Conservation (phyloP, 35 echinoderm and acorn worm species). For the Stichopus chloronotus region DNA sequence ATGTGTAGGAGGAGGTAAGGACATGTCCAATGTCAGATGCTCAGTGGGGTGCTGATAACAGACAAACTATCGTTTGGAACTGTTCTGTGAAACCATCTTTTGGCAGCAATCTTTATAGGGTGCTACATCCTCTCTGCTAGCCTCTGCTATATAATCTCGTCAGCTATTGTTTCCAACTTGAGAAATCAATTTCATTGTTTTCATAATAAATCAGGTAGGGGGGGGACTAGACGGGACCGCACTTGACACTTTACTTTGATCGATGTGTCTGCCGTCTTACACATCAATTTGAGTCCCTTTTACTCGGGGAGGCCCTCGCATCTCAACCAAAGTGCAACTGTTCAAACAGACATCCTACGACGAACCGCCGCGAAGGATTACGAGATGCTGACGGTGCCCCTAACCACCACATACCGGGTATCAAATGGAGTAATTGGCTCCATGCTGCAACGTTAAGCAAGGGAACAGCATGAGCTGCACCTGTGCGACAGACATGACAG, state of each 20-base stretch:
- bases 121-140: background rate
- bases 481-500: conserved; percentile 30
- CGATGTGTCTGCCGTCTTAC: background rate
- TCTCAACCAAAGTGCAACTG: conserved; percentile 52
- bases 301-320: conserved; percentile 35
- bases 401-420: conserved; percentile 1
- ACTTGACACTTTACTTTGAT: background rate
- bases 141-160: background rate
- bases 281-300: background rate
- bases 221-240: background rate
- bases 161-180: conserved; percentile 2
- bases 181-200: conserved; percentile 28
- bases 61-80: background rate
- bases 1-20: background rate
- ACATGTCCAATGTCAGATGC: background rate
- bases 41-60: background rate
- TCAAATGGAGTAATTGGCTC: conserved; percentile 47
- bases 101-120: background rate
- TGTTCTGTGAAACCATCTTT: background rate
- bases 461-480: conserved; percentile 1
- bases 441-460: conserved; percentile 57
- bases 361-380: conserved; percentile 27
- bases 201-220: background rate
- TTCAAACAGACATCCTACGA: conserved; percentile 45
- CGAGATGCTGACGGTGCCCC: background rate